These are phyloP conservation scores for Mirza zaza DNA, from an alignment of 2,113 vertebrate genomes.

Conservation along the genomic window DNA sequence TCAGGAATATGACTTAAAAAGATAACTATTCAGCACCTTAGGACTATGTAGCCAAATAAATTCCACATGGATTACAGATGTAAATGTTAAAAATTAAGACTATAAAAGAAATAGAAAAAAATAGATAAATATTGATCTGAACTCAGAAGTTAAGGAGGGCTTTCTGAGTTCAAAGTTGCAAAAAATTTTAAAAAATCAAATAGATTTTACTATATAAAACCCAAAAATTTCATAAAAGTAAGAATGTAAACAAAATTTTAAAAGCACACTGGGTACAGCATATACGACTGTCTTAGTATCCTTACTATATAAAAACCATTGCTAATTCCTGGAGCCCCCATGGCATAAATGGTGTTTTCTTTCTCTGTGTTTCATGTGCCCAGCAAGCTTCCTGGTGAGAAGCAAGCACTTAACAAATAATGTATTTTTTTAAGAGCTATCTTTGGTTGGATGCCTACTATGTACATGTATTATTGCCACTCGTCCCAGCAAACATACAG, in stretches of 20 bases:
- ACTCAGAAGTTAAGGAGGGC: background rate
- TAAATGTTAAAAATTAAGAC: background rate
- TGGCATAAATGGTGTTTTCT: background rate
- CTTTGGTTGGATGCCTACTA: background rate
- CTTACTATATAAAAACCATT: background rate
- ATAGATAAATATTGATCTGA: background rate
- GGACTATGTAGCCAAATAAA: background rate
- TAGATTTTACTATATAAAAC: background rate
- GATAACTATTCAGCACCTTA: background rate
- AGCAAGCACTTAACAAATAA: background rate
- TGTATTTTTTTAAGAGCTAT: background rate
- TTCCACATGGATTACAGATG: background rate
- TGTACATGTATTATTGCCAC: background rate
- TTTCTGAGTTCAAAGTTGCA: constrained; percentile 23
- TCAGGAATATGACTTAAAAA: background rate
- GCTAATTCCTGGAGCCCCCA: background rate
- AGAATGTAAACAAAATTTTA: background rate
- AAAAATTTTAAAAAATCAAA: background rate
- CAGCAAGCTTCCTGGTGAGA: background rate
- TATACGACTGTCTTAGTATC: background rate
- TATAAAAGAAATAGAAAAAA: background rate
- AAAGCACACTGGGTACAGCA: background rate
- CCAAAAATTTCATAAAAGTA: background rate
- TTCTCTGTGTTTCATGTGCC: background rate
- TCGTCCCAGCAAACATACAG: background rate